Evolutionary conservation across 2,797 vertebrate genomes (phyloP), one percentile per base, ranked within the genome.

Genomic region (Sebastes itinus): DNA sequence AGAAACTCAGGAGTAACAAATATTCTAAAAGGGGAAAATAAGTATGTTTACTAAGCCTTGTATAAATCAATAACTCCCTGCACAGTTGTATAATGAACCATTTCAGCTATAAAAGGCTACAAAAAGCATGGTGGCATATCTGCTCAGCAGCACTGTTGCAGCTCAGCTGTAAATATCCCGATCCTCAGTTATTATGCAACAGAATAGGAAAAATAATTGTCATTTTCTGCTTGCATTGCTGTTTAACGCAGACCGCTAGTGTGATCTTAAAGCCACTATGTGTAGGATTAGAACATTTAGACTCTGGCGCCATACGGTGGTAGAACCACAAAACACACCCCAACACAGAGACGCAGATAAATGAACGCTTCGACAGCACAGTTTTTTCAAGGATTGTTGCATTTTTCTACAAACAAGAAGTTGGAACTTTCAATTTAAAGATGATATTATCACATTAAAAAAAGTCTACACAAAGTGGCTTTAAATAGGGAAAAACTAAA

Each of bases 1-100:
- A 95, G 87, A 92, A 89, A 79, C 82, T 62, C 74, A 81, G 82
- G 61, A 85, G 74, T 61, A 84, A 75, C 63, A 81, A 55, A 23
- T 13, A 46, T 35, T 33, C 18, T 23, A 16, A 60, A 65, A 61
- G 11, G 61, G 68, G 30, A 10, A 46, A 46, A 55, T 4, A 46
- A 54, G 35, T 38, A 7, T 11, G 10, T 69, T 64, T 77, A n/a
- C 12, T 27, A 27, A 46, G 42, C 42, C 6, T 25, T 14, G 10
- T 13, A 6, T 52, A 20, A 63, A 35, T 56, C 32, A 42, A 11
- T 28, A 65, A 16, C 18, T 30, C 9, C 5, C 9, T 28, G 7
- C 18, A 32, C 11, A n/a, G 28, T 32, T 33, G 20, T n/a, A 63
- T 23, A 32, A n/a, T 28, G 25, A 72, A 59, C 14, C 25, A 42